Evolutionary conservation across 2,888 invertebrate species (phyloP).

Genomic region (Drosophila cyrtoloma): DNA sequence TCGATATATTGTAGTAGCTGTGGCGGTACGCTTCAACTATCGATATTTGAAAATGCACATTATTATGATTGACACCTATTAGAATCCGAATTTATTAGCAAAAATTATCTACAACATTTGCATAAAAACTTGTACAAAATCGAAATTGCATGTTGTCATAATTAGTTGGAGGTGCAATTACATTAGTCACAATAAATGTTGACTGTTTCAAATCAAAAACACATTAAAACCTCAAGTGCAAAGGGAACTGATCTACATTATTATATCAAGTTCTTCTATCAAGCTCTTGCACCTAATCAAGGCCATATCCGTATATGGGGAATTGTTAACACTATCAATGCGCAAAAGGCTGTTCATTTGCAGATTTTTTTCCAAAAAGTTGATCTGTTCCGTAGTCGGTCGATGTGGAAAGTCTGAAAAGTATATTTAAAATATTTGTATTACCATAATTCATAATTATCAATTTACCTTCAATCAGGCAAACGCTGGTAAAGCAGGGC

Average conservation of each 20-base stretch:
- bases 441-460: not conserved
- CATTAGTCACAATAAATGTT: not conserved
- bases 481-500: conserved; percentile 55
- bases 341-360: conserved; percentile 29
- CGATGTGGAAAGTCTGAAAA: conserved; percentile 51
- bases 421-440: not conserved
- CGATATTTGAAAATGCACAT: conserved; percentile 15
- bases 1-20: conserved; percentile 21
- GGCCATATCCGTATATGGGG: conserved; percentile 34
- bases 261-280: conserved; percentile 16
- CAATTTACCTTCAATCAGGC: conserved; percentile 57
- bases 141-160: not conserved
- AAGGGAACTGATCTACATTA: not conserved
- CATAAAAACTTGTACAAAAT: not conserved
- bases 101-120: not conserved
- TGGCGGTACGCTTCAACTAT: conserved; percentile 9
- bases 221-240: not conserved
- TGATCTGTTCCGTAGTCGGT: conserved; percentile 36
- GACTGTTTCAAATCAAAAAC: not conserved
- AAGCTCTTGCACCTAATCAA: conserved; percentile 32
- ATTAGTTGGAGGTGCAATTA: not conserved
- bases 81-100: not conserved
- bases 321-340: conserved; percentile 51
- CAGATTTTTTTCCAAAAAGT: conserved; percentile 39
- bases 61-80: not conserved